A percentile compares a stretch with the other conserved stretches of the same genome.
These are phyloP conservation scores for Drosophila prosaltans DNA, from an alignment of 1,140 invertebrate species.

Conservation along the genomic window DNA sequence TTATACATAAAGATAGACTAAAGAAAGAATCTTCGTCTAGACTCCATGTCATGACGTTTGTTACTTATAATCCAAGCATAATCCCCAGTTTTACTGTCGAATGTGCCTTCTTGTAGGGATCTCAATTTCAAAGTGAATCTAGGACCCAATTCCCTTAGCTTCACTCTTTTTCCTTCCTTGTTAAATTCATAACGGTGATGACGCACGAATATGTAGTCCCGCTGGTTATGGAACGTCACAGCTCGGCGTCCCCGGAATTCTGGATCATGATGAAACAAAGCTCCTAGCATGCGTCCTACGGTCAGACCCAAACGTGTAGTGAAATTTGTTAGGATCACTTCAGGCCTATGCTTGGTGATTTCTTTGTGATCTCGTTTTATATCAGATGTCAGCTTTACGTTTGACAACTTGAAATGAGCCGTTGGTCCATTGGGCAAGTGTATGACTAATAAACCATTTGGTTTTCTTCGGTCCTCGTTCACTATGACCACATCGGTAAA, in stretches of 20 bases:
- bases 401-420: constrained; percentile 92
- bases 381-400: constrained; percentile 92
- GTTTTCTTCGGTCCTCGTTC: constrained; percentile 96
- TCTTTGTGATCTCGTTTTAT: constrained; percentile 90
- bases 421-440: constrained; percentile 98
- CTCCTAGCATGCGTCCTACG: constrained; percentile 96
- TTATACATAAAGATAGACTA: constrained; percentile 82
- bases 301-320: constrained; percentile 95
- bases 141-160: constrained; percentile 96
- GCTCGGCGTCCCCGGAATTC: constrained; percentile 96
- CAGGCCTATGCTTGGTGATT: constrained; percentile 93
- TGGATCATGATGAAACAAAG: constrained; percentile 97
- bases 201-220: constrained; percentile 99
- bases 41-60: constrained; percentile 94
- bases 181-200: constrained; percentile 99
- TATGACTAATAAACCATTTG: constrained; percentile 95
- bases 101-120: constrained; percentile 97
- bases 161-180: constrained; percentile 90
- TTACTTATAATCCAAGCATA: constrained; percentile 98
- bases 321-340: constrained; percentile 98
- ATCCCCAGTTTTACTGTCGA: constrained; percentile 97
- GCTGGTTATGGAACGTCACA: constrained; percentile 99
- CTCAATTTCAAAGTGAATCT: constrained; percentile 96
- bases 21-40: constrained; percentile 94
- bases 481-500: constrained; percentile 96